Base-by-base conservation (phyloP, 2,113 vertebrate genomes). In the Butorides virescens region DNA sequence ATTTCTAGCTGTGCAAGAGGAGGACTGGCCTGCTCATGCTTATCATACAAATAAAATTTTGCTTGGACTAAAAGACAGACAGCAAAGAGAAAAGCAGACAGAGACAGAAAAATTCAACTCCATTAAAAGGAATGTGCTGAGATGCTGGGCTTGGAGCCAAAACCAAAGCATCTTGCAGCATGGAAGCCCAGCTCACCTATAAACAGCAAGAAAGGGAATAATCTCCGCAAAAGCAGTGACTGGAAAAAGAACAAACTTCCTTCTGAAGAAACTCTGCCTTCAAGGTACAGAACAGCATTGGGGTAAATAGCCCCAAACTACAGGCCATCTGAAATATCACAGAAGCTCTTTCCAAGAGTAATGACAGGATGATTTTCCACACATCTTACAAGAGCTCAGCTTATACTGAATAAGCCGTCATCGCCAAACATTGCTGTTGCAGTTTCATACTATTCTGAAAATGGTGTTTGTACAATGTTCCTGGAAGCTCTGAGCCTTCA, bases 121-220 rank as follows among this genome's bases (percentile, higher is more conserved):
- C 58, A 70, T 88, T 87, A 85, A 82, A 32, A 95, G 18, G n/a
- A 87, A 75, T 59, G 44, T 47, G 56, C 49, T 85, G 77, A 65
- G 70, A 50, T 75, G 22, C 80, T 70, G 91, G 86, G 91, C 87
- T 30, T 79, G 42, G 47, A 95, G 89, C 89, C 92, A 96, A 81
- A 92, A 30, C 44, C 46, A 58, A 84, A 85, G 49, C 47, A 85
- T 46, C 32, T 77, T 95, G 39, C 73, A 89, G 61, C 77, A 92
- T 3, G 17, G 50, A 79, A 89, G 20, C 50, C 42, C 70, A 85
- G 61, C 34, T 90, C 32, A 94, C 91, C 80, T 25, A 42, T 22
- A 73, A 90, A 47, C 37, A 90, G 23, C 4, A 47, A 78, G 66
- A 91, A 92, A 49, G 23, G n/a, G 46, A 93, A 89, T 84, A 27